Evolutionary conservation across 1,140 invertebrate species (phyloP).

Genomic region (Trichoplusia ni): DNA sequence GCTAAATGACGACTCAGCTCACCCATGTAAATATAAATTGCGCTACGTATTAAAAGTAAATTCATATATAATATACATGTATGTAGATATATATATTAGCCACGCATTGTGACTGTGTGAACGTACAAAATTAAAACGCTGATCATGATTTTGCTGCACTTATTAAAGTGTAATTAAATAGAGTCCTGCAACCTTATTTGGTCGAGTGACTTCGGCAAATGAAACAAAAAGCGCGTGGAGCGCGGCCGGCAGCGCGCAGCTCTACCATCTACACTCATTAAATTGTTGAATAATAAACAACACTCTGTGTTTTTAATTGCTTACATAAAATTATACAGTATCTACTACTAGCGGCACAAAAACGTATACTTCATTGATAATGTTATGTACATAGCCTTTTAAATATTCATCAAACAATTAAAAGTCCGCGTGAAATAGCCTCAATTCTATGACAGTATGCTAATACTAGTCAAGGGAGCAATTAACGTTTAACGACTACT

Average conservation of each 20-base stretch:
- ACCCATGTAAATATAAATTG: conserved; percentile 40
- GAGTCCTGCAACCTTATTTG: conserved; percentile 57
- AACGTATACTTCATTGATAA: conserved; percentile 48
- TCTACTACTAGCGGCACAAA: conserved; percentile 30
- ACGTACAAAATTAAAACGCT: conserved; percentile 48
- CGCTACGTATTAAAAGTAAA: conserved; percentile 35
- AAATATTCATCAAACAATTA: conserved; percentile 57
- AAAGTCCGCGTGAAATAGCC: conserved; percentile 43
- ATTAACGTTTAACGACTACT: conserved; percentile 41
- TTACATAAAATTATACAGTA: conserved; percentile 48
- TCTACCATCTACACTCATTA: conserved; percentile 36
- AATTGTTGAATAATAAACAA: conserved; percentile 47
- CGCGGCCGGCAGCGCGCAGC: conserved; percentile 1
- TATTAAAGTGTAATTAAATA: conserved; percentile 68
- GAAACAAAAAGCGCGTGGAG: conserved; percentile 56
- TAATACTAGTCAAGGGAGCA: conserved; percentile 38
- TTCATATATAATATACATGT: background rate
- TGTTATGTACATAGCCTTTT: conserved; percentile 47
- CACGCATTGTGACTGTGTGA: conserved; percentile 33
- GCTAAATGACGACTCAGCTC: conserved; percentile 15
- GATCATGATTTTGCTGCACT: conserved; percentile 63
- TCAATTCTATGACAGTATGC: conserved; percentile 47
- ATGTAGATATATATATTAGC: too few species aligned
- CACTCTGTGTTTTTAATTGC: conserved; percentile 45
- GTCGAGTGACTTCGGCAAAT: conserved; percentile 45